Base-by-base conservation (phyloP, 2,888 invertebrate species). In the Chloroclysta siterata region DNA sequence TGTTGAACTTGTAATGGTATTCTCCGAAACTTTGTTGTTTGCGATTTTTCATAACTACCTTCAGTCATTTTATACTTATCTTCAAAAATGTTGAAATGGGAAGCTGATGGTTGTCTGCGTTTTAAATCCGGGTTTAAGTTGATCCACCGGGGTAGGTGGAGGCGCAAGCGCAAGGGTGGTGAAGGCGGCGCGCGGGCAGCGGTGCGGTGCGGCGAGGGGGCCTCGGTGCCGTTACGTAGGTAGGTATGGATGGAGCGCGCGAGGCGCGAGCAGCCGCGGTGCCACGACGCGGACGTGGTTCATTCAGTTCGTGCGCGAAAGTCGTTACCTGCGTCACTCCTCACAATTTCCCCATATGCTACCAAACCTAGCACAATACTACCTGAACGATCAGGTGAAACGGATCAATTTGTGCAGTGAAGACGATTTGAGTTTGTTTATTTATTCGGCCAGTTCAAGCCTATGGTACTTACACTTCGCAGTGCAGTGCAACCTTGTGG, bases 251-350 rank as follows among this genome's bases (percentile, higher is more conserved):
- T 14, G 72, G 72, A 74, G 77, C 71, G 68, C 64, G 69, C 69
- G 69, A 54, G 69, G 65, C 65, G 52, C 59, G 56, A 53, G 66
- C 62, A 58, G 71, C 72, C 65, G 76, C 76, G 71, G 73, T 82
- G 84, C 83, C 90, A 89, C 91, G 91, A 91, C 84, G 88, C 90
- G 90, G 89, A 90, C 91, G 90, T 89, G 90, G 89, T 91, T 91
- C 92, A 90, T 88, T 90, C 93, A 92, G 90, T 91, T 89, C 90
- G 89, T 91, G 90, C 91, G 91, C 91, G 92, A 92, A 92, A 93
- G 90, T 91, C 88, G 87, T 88, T 90, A 90, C 88, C 86, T 87
- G 86, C 88, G 88, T 89, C 89, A 90, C 83, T 87, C 83, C 78
- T 84, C 81, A 84, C 79, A 83, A 85, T 87, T 88, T 85, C 83